Evolutionary conservation across 2,888 invertebrate species (phyloP).

Genomic region (Tanypteryx hageni): DNA sequence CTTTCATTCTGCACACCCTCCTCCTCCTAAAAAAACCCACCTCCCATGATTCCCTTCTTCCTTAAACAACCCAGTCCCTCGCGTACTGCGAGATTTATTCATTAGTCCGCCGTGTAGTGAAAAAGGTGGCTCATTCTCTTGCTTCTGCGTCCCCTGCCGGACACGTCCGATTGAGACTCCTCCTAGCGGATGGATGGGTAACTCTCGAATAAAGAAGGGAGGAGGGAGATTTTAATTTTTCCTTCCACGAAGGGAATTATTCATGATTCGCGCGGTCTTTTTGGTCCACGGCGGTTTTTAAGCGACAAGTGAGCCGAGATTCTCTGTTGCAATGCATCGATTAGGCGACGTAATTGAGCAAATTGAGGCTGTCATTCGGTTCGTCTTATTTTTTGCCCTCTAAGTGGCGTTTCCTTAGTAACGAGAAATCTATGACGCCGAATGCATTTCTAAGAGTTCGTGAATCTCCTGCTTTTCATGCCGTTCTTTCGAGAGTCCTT

Average conservation of each 20-base stretch:
- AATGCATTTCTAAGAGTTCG: too few relatives aligned
- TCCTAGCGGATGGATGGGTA: too few relatives aligned
- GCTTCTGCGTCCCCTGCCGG: too few relatives aligned
- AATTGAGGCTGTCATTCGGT: not conserved
- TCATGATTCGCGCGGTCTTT: constrained; percentile 56
- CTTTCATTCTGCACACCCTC: not conserved
- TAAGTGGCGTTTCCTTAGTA: too few relatives aligned
- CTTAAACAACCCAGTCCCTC: constrained; percentile 11
- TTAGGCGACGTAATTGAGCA: constrained; percentile 52
- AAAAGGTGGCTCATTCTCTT: not conserved
- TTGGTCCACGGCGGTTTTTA: constrained; percentile 22
- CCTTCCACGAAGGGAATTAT: constrained; percentile 52
- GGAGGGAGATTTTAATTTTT: not conserved
- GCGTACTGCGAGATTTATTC: not conserved
- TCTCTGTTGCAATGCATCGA: not conserved
- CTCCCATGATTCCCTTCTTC: not conserved
- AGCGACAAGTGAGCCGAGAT: constrained; percentile 17
- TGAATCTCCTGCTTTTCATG: too few relatives aligned
- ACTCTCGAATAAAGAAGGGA: too few relatives aligned
- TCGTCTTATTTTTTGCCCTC: not conserved
- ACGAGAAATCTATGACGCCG: too few relatives aligned
- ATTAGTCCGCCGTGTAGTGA: not conserved
- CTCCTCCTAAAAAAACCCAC: not conserved
- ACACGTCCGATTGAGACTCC: too few relatives aligned
- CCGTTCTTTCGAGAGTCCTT: too few relatives aligned